Conservation (phyloP, 2,888 invertebrate genomes). For the Eulithis testata region DNA sequence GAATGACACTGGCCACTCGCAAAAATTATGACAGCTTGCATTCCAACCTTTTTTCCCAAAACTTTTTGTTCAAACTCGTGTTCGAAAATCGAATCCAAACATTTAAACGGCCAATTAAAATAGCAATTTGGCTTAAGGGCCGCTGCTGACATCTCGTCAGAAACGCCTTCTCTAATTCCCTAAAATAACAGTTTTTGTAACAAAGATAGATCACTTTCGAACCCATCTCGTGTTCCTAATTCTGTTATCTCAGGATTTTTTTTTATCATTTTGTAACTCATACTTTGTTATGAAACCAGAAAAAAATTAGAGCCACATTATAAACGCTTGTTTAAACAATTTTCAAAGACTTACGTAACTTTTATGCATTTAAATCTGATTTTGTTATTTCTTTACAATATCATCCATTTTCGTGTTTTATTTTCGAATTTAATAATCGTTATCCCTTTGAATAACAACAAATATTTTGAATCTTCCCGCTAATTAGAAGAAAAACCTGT, state of each 20-base stretch:
- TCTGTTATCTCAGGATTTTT: slow-evolving; percentile 38
- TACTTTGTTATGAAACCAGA: neutral
- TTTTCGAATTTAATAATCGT: no score
- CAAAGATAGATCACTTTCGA: slow-evolving; percentile 39
- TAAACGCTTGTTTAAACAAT: neutral
- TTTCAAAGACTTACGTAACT: neutral
- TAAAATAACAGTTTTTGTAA: slow-evolving; percentile 64
- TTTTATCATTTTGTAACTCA: slow-evolving; percentile 31
- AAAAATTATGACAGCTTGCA: slow-evolving; percentile 45
- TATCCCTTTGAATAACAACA: neutral
- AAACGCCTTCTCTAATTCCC: slow-evolving; percentile 62
- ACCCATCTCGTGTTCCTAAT: slow-evolving; percentile 35
- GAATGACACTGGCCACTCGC: slow-evolving; percentile 39
- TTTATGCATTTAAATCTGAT: no score
- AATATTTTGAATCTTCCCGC: neutral
- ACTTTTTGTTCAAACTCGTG: slow-evolving; percentile 50
- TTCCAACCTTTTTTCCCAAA: slow-evolving; percentile 38
- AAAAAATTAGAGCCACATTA: slow-evolving; percentile 4
- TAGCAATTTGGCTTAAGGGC: slow-evolving; percentile 61
- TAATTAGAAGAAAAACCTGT: slow-evolving; percentile 21
- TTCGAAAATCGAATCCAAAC: slow-evolving; percentile 67
- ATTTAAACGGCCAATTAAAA: slow-evolving; percentile 73
- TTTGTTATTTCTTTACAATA: no score
- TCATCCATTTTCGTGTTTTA: no score
- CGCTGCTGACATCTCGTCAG: slow-evolving; percentile 59